A percentile compares a stretch with the other conserved stretches of the same genome.
phyloP scores from a whole-genome alignment of 1,140 invertebrate genomes.

The Halesus radiatus region DNA sequence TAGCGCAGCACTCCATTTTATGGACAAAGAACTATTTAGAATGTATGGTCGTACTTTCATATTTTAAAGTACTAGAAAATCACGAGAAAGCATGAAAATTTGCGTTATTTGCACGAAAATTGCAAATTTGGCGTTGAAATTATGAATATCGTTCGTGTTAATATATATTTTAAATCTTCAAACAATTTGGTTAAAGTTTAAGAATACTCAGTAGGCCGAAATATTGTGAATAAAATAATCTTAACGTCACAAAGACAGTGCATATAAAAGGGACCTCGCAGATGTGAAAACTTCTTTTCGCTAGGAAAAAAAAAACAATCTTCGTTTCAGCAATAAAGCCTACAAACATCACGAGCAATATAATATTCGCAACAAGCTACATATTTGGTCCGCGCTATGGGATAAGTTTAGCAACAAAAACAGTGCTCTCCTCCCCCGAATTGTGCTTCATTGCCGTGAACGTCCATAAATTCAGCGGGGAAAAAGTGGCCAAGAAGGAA shows the following conservation, averaged over 20 bases:
- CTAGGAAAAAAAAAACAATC: constrained; percentile 9
- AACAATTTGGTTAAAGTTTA: no score
- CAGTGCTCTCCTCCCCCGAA: constrained; percentile 8
- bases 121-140: no score
- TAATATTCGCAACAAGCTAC: constrained; percentile 28
- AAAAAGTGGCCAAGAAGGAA: constrained; percentile 44
- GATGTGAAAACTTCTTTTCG: constrained; percentile 7
- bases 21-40: no score
- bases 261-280: neutral
- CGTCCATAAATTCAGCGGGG: constrained; percentile 45
- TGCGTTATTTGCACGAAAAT: no score
- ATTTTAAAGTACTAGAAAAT: no score
- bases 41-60: no score
- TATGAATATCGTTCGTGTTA: no score
- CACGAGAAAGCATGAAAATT: no score
- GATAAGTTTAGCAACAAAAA: constrained; percentile 39
- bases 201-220: no score
- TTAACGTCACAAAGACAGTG: neutral
- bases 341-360: constrained; percentile 34
- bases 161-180: no score
- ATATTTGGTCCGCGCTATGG: neutral
- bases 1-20: no score
- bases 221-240: neutral
- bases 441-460: constrained; percentile 41
- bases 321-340: constrained; percentile 7